These are phyloP conservation scores for Ophthalmolycus amberensis DNA, from an alignment of 2,113 vertebrate species.

Conservation along the genomic window DNA sequence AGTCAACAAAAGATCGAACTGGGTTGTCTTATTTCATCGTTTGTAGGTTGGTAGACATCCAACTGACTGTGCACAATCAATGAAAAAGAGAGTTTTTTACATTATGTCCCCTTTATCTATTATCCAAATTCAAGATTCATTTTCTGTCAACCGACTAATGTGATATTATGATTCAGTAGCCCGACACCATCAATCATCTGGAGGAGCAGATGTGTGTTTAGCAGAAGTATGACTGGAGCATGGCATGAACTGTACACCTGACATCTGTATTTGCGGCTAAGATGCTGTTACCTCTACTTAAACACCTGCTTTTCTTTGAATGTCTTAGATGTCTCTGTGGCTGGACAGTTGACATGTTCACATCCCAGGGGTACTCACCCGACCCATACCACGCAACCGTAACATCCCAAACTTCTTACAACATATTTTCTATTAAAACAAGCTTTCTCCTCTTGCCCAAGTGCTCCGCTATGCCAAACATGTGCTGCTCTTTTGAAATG, in stretches of 20 bases:
- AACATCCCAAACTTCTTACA: slow-evolving; percentile 42
- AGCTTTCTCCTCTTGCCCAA: slow-evolving; percentile 47
- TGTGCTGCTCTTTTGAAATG: slow-evolving; percentile 76
- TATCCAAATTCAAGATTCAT: not conserved
- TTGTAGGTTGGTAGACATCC: not conserved
- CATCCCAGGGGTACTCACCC: slow-evolving; percentile 31
- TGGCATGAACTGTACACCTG: slow-evolving; percentile 1
- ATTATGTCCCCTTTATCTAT: not conserved
- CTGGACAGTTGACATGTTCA: slow-evolving; percentile 46
- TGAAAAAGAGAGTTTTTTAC: not conserved
- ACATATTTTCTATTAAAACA: slow-evolving; percentile 63
- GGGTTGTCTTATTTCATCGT: not conserved
- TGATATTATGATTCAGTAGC: not conserved
- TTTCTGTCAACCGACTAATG: not conserved
- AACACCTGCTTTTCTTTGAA: slow-evolving; percentile 52
- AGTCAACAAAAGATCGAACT: not conserved
- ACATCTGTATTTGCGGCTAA: slow-evolving; percentile 1
- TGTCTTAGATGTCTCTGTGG: slow-evolving; percentile 19
- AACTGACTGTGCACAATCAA: not conserved
- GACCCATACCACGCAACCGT: slow-evolving; percentile 57
- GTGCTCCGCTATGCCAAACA: slow-evolving; percentile 68
- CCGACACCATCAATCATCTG: not conserved
- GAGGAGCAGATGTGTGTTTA: not conserved
- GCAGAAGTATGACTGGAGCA: slow-evolving; percentile 5
- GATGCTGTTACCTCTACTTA: slow-evolving; percentile 1